Percentiles rank a stretch among this genome's conserved stretches.
Evolutionary conservation across 2,113 vertebrate species (phyloP).

Genomic region (Festucalex cinctus): DNA sequence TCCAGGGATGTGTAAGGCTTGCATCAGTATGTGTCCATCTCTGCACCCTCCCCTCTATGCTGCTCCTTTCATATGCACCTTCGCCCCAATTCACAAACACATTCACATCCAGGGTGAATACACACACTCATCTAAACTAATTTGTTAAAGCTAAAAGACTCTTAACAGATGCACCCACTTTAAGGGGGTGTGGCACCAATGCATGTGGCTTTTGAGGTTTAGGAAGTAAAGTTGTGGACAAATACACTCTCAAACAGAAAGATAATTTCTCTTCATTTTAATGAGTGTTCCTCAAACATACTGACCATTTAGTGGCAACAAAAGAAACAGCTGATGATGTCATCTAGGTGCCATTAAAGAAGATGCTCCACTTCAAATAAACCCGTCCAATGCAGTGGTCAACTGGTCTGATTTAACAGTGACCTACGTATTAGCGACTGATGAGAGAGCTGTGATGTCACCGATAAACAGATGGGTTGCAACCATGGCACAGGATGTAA

Average conservation of each 20-base stretch:
- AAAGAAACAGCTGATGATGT: constrained; percentile 47
- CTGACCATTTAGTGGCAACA: constrained; percentile 36
- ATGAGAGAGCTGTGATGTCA: constrained; percentile 49
- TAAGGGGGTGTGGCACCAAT: constrained; percentile 38
- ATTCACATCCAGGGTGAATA: constrained; percentile 27
- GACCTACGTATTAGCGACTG: constrained; percentile 14
- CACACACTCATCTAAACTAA: constrained; percentile 41
- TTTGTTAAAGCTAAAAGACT: constrained; percentile 64
- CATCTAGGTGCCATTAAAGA: constrained; percentile 32
- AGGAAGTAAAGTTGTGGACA: constrained; percentile 52
- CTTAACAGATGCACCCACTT: constrained; percentile 60
- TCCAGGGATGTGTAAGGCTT: constrained; percentile 64
- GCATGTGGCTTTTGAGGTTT: constrained; percentile 42
- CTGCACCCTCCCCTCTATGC: constrained; percentile 32
- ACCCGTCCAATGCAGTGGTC: constrained; percentile 16
- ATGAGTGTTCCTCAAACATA: constrained; percentile 22
- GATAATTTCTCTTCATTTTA: constrained; percentile 20
- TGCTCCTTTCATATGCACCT: constrained; percentile 55
- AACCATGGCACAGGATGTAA: constrained; percentile 44
- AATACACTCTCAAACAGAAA: constrained; percentile 15
- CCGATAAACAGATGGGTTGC: constrained; percentile 67
- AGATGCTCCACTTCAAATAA: constrained; percentile 18
- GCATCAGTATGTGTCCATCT: constrained; percentile 43
- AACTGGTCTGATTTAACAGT: constrained; percentile 41
- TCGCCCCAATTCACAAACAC: constrained; percentile 39